Conservation (phyloP, 1,140 invertebrate species). For the Pseudomyrmex dendroicus region DNA sequence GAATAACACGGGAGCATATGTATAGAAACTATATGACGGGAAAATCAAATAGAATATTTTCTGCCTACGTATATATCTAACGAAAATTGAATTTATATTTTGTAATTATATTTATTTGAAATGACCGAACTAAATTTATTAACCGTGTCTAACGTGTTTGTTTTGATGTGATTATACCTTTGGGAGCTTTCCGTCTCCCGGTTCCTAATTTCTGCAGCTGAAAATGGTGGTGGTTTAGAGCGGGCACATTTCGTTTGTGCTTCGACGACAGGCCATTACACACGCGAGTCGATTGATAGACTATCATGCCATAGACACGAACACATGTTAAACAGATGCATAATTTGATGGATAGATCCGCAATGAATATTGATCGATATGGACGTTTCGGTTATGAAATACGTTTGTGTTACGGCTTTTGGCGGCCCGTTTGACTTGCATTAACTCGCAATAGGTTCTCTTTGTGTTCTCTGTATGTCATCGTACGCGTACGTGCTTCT, state of each 20-base stretch:
- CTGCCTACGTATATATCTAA: neutral
- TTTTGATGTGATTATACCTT: neutral
- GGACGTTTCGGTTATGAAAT: constrained; percentile 3
- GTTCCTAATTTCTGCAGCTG: constrained; percentile 13
- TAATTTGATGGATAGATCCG: constrained; percentile 39
- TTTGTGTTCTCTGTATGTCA: neutral
- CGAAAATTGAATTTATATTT: too few species aligned
- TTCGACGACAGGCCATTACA: neutral
- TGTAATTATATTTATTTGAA: neutral
- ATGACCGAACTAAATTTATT: neutral
- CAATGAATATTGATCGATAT: constrained; percentile 33
- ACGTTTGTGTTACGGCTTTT: constrained; percentile 13
- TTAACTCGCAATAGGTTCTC: constrained; percentile 3
- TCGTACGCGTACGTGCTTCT: neutral
- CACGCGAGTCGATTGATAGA: constrained; percentile 20
- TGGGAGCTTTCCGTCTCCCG: neutral
- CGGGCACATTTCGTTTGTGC: constrained; percentile 4
- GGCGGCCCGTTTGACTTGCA: neutral
- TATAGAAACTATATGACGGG: neutral
- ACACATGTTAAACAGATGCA: constrained; percentile 13
- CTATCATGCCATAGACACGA: constrained; percentile 1
- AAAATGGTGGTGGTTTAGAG: neutral
- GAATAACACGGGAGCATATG: neutral
- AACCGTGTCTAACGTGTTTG: neutral
- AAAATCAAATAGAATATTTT: constrained; percentile 16